These are phyloP conservation scores for Telmatochromis brachygnathus DNA, from an alignment of 2,113 vertebrate genomes.

Conservation along the genomic window DNA sequence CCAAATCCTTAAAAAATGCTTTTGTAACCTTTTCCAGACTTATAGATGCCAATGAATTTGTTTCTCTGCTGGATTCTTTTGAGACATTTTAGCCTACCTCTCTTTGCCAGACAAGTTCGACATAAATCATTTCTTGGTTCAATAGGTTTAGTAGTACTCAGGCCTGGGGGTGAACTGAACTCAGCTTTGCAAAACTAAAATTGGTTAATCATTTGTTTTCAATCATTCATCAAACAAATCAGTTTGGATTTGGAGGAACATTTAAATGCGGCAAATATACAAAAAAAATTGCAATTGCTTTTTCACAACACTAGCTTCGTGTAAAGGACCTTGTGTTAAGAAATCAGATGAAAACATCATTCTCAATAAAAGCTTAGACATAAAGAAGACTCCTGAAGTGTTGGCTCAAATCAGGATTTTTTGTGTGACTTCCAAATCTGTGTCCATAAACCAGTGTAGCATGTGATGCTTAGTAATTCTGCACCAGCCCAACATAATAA, in stretches of 20 bases:
- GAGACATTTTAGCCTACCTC: background rate
- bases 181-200: background rate
- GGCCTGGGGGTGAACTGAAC: background rate
- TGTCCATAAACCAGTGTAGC: background rate
- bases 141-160: background rate
- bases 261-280: background rate
- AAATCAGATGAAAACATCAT: background rate
- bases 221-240: background rate
- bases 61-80: background rate
- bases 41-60: background rate
- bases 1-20: background rate
- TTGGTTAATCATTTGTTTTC: background rate
- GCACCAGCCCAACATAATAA: background rate
- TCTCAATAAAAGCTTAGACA: background rate
- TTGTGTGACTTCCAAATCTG: background rate
- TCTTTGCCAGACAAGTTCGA: background rate
- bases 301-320: background rate
- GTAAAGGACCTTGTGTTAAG: background rate
- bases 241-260: background rate
- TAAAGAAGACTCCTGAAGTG: background rate
- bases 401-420: background rate
- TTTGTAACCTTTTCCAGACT: background rate
- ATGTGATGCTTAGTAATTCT: background rate
- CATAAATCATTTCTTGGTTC: background rate
- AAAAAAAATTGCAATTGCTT: background rate